Evolutionary conservation across 64 coral and sea anemone genomes (phyloP), one percentile per base, ranked within the genome.

Genomic region (Acropora yongei): DNA sequence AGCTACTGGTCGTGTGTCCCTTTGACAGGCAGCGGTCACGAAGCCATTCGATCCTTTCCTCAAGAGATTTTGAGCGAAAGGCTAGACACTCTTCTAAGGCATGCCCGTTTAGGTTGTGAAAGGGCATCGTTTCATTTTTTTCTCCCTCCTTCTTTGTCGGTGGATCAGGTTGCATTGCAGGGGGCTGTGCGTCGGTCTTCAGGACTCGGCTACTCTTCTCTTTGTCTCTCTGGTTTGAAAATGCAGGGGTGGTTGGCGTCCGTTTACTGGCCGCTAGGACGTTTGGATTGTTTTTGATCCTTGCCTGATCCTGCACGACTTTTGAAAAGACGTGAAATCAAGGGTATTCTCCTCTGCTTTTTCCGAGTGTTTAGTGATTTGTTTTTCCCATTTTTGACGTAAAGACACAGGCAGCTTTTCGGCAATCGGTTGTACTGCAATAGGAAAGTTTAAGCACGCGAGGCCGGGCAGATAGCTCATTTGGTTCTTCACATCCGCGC

Each of bases 41-140:
- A 58, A 96, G 18, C 91, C 91, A 93, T 3, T 93, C 78, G 1
- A 82, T 90, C 17, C 51, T 49, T 81, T 96, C 91, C 1, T 83
- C 60, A 42, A 96, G 43, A 5, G 91, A 42, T 58, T 90, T 93
- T 0, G 67, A 69, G 3, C 13, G 67, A 39, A 96, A 96, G 13
- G 91, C 91, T 16, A 91, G 74, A 6, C 95, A 93, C 48, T 93
- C 95, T 57, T 68, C 68, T 71, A 20, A 71, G 63, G 63, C 7
- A 18, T 67, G 7, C 63, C 63, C 4, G 63, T 67, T 67, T 19
- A 67, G 17, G 19, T 20, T 18, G 68, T 71, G 19, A 71, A 71
- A 71, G 4, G 68, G 68, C 19, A 71, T n/a, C 13, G 1, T 20
- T 71, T 71, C 8, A 13, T n/a, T 4, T 71, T 20, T 71, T 20